phyloP scores from a whole-genome alignment of 2,797 vertebrate genomes.

The Gobio occitaniae region DNA sequence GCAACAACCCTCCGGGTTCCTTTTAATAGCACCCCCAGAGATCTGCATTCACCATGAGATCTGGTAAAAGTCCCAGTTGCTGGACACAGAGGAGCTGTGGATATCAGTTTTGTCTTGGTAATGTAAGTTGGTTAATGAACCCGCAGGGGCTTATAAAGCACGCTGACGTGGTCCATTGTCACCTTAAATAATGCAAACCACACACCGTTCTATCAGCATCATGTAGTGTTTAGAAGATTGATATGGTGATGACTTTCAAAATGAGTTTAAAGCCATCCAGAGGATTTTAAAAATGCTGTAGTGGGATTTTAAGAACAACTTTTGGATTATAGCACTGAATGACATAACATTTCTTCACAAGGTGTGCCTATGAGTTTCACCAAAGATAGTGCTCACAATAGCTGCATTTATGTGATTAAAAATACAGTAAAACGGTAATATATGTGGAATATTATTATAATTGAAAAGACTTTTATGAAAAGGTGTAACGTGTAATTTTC shows the following conservation, averaged over 20 bases:
- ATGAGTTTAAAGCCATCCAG: neutral
- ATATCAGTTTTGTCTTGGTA: conserved; percentile 42
- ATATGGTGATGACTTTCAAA: neutral
- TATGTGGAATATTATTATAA: neutral
- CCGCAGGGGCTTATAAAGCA: neutral
- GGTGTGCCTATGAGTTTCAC: neutral
- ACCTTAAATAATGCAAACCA: neutral
- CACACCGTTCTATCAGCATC: neutral
- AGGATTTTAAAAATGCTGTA: neutral
- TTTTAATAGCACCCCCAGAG: conserved; percentile 47
- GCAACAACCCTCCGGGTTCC: neutral
- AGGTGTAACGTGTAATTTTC: neutral
- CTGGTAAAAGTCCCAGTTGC: neutral
- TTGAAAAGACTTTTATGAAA: neutral
- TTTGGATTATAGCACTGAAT: neutral
- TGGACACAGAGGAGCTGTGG: conserved; percentile 26
- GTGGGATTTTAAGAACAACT: neutral
- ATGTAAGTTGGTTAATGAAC: conserved; percentile 53
- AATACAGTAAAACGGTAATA: neutral
- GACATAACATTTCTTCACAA: neutral
- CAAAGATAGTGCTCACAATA: neutral
- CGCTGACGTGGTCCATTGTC: neutral
- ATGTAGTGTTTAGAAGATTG: neutral
- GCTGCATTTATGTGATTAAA: neutral
- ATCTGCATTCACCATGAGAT: neutral